Conservation (phyloP, 2,888 invertebrate species). For the Cheilosia grossa region DNA sequence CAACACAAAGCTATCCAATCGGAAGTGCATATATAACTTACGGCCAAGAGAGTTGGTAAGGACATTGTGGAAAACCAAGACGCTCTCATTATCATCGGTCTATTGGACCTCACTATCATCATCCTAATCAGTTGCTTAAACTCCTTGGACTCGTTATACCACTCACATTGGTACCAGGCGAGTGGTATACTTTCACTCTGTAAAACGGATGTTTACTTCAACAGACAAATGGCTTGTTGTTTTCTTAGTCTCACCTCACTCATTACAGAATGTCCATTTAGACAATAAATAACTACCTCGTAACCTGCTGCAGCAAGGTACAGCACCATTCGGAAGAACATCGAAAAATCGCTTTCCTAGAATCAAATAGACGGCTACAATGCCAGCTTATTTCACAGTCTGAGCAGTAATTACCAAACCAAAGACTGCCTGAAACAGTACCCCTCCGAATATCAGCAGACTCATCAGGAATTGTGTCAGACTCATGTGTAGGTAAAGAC, state of each 20-base stretch:
- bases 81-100: slow-evolving; percentile 76
- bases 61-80: slow-evolving; percentile 81
- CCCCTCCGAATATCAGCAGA: slow-evolving; percentile 78
- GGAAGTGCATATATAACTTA: slow-evolving; percentile 65
- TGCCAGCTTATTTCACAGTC: background rate
- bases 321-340: slow-evolving; percentile 76
- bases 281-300: slow-evolving; percentile 79
- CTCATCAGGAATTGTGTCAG: slow-evolving; percentile 80
- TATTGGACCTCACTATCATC: slow-evolving; percentile 77
- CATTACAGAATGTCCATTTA: slow-evolving; percentile 78
- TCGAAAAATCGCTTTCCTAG: slow-evolving; percentile 31
- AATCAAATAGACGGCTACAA: background rate
- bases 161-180: slow-evolving; percentile 78
- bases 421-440: slow-evolving; percentile 78
- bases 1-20: slow-evolving; percentile 15
- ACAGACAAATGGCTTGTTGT: background rate
- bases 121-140: background rate
- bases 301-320: slow-evolving; percentile 78
- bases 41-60: slow-evolving; percentile 79
- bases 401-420: slow-evolving; percentile 76
- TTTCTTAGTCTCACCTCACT: slow-evolving; percentile 58
- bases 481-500: slow-evolving; percentile 77
- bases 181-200: slow-evolving; percentile 77
- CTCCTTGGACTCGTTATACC: slow-evolving; percentile 75
- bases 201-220: background rate